Evolutionary conservation across 2,888 invertebrate species (phyloP).

Genomic region (Sphaerophoria taeniata): DNA sequence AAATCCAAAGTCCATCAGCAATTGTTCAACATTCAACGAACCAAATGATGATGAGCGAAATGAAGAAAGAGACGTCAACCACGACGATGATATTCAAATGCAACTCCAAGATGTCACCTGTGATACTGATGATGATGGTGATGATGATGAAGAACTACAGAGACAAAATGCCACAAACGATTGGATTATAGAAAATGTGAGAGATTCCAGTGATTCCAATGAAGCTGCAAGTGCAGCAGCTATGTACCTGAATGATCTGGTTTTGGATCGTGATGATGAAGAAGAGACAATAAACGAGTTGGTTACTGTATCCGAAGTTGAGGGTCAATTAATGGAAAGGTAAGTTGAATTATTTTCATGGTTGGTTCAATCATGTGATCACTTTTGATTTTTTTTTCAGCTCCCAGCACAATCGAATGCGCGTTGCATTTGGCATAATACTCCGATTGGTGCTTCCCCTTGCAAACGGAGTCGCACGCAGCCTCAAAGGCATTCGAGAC

Average conservation of each 20-base stretch:
- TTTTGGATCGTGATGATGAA: constrained; percentile 78
- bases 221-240: constrained; percentile 41
- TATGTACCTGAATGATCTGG: constrained; percentile 77
- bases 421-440: constrained; percentile 80
- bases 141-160: constrained; percentile 40
- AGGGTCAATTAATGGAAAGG: constrained; percentile 77
- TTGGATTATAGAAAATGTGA: constrained; percentile 63
- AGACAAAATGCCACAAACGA: constrained; percentile 46
- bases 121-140: constrained; percentile 38
- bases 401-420: constrained; percentile 79
- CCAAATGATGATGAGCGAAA: background rate
- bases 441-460: constrained; percentile 81
- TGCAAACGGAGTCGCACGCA: constrained; percentile 80
- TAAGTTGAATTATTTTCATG: constrained; percentile 57
- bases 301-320: constrained; percentile 77
- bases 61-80: background rate
- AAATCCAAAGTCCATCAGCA: constrained; percentile 43
- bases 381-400: constrained; percentile 68
- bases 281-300: constrained; percentile 79
- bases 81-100: constrained; percentile 30
- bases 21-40: background rate
- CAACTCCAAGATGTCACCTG: constrained; percentile 45
- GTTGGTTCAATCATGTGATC: no score
- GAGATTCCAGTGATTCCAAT: constrained; percentile 45
- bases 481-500: constrained; percentile 81